Evolutionary conservation across 2,888 invertebrate species (phyloP), one percentile per base, ranked within the genome.

Genomic region (Odontocolon sp.): DNA sequence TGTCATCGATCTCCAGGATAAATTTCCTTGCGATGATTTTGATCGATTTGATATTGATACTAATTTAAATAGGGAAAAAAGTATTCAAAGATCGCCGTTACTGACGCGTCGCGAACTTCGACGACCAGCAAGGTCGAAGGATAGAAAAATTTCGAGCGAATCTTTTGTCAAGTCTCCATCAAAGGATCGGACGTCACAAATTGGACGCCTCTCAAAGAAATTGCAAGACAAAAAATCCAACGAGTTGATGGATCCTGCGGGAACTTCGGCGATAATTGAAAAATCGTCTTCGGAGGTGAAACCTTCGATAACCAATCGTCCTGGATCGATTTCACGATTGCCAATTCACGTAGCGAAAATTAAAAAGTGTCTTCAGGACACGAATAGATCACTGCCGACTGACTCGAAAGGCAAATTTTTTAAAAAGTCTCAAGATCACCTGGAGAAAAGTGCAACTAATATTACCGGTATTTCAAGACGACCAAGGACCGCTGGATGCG

Each of bases 1-100:
- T 23, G 61, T 80, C 9, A 31, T 74, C 2, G 78, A 80, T 64
- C 52, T 78, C n/a, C 40, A 28, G 2, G 68, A 64, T 1, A 50
- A 72, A 5, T n/a, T 63, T 8, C n/a, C 61, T 2, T 71, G 38
- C 61, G 21, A 64, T 0, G 61, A 36, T 56, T 18, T 33, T 1
- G 54, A 56, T 11, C n/a, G 31, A 23, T 26, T n/a, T 18, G 42
- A 11, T 6, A 9, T 57, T 8, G 26, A 38, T 0, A 38, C 33
- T 8, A 40, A 63, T 14, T 14, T 16, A 1, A 5, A 31, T 14
- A 6, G 0, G 8, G 50, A 63, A 23, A 36, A n/a, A 4, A 68
- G 6, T 4, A 4, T 23, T 0, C 38, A 23, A 21, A 14, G 38
- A 23, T 9, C 14, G 8, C 21, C 61, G 4, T 40, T 38, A 16